Evolutionary conservation across 2,888 invertebrate genomes (phyloP).

Genomic region (Drosophila helvetica): DNA sequence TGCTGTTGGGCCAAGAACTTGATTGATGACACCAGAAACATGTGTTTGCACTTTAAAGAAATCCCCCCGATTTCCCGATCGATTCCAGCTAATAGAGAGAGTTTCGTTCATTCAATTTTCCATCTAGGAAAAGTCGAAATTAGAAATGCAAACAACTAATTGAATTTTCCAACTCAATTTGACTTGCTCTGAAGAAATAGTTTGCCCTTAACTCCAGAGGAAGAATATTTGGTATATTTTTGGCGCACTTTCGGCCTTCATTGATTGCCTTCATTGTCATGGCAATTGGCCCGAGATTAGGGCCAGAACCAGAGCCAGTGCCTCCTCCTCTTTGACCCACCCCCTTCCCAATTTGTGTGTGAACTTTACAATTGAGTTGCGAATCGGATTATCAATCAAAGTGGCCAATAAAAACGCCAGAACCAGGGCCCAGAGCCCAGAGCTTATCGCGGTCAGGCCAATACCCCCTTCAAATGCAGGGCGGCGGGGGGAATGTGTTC

Average conservation of each 20-base stretch:
- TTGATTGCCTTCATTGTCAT: slow-evolving; percentile 37
- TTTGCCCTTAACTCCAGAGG: slow-evolving; percentile 11
- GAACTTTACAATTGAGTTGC: slow-evolving; percentile 41
- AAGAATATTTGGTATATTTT: slow-evolving; percentile 8
- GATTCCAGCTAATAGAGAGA: neutral
- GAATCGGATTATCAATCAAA: slow-evolving; percentile 46
- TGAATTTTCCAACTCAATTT: slow-evolving; percentile 37
- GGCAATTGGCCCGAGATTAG: slow-evolving; percentile 37
- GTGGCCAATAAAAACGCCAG: slow-evolving; percentile 40
- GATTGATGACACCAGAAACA: slow-evolving; percentile 35
- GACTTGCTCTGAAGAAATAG: slow-evolving; percentile 35
- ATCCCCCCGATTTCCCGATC: slow-evolving; percentile 4
- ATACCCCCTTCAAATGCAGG: slow-evolving; percentile 20
- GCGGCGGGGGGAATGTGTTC: slow-evolving; percentile 22
- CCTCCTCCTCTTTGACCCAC: no score
- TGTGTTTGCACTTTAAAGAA: neutral
- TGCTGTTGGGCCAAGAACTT: slow-evolving; percentile 4
- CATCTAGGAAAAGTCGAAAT: slow-evolving; percentile 3
- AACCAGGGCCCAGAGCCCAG: neutral
- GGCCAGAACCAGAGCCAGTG: neutral
- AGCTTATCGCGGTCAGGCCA: slow-evolving; percentile 27
- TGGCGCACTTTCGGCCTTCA: slow-evolving; percentile 2
- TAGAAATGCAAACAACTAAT: slow-evolving; percentile 34
- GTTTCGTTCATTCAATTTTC: neutral
- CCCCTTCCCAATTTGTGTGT: slow-evolving; percentile 14